Evolutionary conservation across 2,888 invertebrate species (phyloP).

Genomic region (Crepidodera aurea): DNA sequence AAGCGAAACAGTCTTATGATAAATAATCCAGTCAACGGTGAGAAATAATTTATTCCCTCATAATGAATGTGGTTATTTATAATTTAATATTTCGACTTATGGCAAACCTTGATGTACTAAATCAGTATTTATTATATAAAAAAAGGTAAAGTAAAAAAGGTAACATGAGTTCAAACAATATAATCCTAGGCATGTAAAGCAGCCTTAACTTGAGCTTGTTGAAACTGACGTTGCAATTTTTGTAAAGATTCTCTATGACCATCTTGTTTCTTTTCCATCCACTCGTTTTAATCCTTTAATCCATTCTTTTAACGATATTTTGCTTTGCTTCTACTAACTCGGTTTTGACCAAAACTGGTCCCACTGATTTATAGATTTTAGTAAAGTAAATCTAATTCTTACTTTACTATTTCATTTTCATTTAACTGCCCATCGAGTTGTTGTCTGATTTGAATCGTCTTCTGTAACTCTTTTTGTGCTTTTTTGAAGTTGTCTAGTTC

Average conservation of each 20-base stretch:
- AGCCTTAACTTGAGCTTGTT: slow-evolving; percentile 69
- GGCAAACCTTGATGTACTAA: too few relatives aligned
- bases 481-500: slow-evolving; percentile 82
- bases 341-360: slow-evolving; percentile 95
- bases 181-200: slow-evolving; percentile 61
- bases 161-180: too few relatives aligned
- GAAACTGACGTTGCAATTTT: slow-evolving; percentile 73
- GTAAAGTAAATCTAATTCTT: slow-evolving; percentile 85
- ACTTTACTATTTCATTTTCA: slow-evolving; percentile 92
- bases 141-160: too few relatives aligned
- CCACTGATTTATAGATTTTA: slow-evolving; percentile 93
- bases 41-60: too few relatives aligned
- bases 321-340: slow-evolving; percentile 90
- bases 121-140: too few relatives aligned
- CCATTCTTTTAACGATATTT: slow-evolving; percentile 94
- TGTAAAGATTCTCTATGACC: slow-evolving; percentile 68
- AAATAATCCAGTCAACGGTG: too few relatives aligned
- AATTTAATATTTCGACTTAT: too few relatives aligned
- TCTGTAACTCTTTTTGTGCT: slow-evolving; percentile 88
- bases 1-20: too few relatives aligned
- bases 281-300: slow-evolving; percentile 87
- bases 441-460: slow-evolving; percentile 80
- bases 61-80: too few relatives aligned
- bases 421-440: slow-evolving; percentile 91
- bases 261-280: slow-evolving; percentile 85